Evolutionary conservation across 1,140 invertebrate species (phyloP).

Genomic region (Trichonephila clavipes): DNA sequence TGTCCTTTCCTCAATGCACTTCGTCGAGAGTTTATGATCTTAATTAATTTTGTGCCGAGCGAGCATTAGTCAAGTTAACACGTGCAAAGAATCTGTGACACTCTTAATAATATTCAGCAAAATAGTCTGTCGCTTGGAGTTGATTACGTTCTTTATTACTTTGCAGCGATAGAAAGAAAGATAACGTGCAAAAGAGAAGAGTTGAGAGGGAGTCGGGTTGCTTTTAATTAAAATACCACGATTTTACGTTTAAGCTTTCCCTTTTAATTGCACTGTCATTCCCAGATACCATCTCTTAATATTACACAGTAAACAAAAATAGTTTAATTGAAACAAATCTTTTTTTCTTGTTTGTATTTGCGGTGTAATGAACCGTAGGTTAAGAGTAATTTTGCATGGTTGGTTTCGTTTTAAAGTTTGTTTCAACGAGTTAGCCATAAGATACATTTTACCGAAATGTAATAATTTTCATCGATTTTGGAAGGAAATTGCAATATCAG

Average conservation of each 20-base stretch:
- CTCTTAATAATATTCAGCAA: background rate
- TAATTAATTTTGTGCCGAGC: background rate
- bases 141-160: background rate
- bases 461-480: background rate
- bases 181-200: background rate
- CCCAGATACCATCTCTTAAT: background rate
- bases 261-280: background rate
- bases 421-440: background rate
- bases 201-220: background rate
- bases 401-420: background rate
- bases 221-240: conserved; percentile 1
- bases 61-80: conserved; percentile 1
- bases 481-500: background rate
- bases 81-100: conserved; percentile 7
- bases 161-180: background rate
- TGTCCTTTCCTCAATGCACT: background rate
- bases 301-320: background rate
- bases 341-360: background rate
- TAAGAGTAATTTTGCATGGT: background rate
- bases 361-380: background rate
- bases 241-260: background rate
- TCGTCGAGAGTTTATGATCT: background rate
- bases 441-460: background rate
- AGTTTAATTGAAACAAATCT: background rate
- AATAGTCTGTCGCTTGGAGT: background rate